Base-by-base conservation (phyloP, 2,888 invertebrate genomes). In the Hydropsyche betteni region DNA sequence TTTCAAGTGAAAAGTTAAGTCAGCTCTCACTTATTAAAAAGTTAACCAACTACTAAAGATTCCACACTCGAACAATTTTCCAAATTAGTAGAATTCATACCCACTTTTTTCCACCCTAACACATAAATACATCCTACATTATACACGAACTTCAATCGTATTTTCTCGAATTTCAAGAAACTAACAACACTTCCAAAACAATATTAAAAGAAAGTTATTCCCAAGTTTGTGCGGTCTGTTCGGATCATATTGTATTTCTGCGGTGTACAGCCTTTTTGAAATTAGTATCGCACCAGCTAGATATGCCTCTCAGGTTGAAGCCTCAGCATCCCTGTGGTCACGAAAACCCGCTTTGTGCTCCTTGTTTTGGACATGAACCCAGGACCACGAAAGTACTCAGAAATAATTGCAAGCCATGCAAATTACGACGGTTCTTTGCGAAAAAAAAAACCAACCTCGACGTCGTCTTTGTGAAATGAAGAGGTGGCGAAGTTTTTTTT, bases 371-470 rank as follows among this genome's bases (percentile, higher is more conserved):
- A 51, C 51, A 51, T 69, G 33, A 51, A 69, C 36, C 36, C 38
- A 50, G 50, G 12, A 68, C 33, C 24, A 24, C 24, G 1, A n/a
- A 38, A 16, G 69, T 51, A 71, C 52, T 34, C 36, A n/a, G 55
- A 71, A 71, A 71, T 71, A 71, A 71, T 72, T 68, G 73, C 75
- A 73, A 74, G 75, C 75, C 74, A 77, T 71, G 77, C 75, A 77
- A 77, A 77, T 77, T 77, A 74, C 77, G 69, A 77, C 64, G 74
- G 74, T 71, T 74, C 77, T 75, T 71, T 70, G 69, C 68, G 52
- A 74, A 76, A 77, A 75, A 77, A 53, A 68, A 4, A 16, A 4
- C 61, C 3, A 4, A 10, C 61, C 10, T 61, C 61, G 24, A 69
- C 69, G 50, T n/a, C 69, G 51, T 69, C 69, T 69, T 69, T 69